Base-by-base conservation (phyloP, 2,113 vertebrate species). In the Charina bottae region DNA sequence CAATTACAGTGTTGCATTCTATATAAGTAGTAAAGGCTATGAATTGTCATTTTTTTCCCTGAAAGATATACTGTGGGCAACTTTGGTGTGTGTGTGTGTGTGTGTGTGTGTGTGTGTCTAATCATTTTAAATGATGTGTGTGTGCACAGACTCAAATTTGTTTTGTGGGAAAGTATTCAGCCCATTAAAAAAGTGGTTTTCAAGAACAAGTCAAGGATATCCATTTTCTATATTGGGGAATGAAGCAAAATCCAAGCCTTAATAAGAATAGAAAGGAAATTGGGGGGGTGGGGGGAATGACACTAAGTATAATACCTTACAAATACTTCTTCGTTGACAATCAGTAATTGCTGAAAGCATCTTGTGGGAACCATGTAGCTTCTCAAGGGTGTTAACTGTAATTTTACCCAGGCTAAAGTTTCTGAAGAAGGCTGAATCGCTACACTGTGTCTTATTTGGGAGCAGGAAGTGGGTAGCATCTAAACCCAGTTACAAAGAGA, bases 1-100 rank as follows among this genome's bases (percentile, higher is more conserved):
- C 89, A 93, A 89, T 87, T 91, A 90, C 90, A 90, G 85, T 94
- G 33, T 89, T 92, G 26, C 83, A 93, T 88, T 83, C 89, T 56
- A 55, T n/a, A 26, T 58, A 87, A 60, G 28, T 55, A 54, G 17
- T 62, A 24, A 21, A 87, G 11, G 12, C 49, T 84, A 33, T 46
- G 37, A 33, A 56, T 62, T 49, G 10, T 85, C 23, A 83, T 37
- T 19, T 90, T 90, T 95, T 92, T 94, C 68, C 17, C 19, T 91
- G 90, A 90, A 94, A 89, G 87, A 28, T 54, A 33, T 92, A 10
- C 46, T 24, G 49, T 84, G 49, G 62, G 13, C 59, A 92, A 15
- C 86, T 68, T 15, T 42, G 9, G 53, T 60, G 24, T 21, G 53
- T 28, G 53, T 56, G 26, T 9, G 8, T 28, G 26, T 28, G 8